Conservation (phyloP, 2,797 vertebrate species). For the Avahi laniger region DNA sequence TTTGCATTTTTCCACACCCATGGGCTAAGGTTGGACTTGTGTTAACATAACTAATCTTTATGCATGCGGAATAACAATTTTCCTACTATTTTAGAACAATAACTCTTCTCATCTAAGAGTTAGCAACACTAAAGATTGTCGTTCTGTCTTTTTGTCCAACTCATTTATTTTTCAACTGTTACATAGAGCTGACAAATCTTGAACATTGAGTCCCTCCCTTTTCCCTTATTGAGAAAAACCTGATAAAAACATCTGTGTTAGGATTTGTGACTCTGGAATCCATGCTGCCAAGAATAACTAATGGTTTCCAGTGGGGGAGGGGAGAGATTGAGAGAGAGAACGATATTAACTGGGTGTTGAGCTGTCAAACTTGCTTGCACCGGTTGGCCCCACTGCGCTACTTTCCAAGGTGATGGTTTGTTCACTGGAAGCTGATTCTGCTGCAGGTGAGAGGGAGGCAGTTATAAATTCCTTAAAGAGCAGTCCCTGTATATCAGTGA, state of each 20-base stretch:
- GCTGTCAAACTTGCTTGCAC: neutral
- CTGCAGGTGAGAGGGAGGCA: neutral
- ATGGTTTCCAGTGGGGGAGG: neutral
- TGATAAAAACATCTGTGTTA: neutral
- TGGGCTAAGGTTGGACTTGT: neutral
- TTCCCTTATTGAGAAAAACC: neutral
- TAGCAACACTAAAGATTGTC: neutral
- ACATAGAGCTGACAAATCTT: neutral
- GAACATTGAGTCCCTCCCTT: neutral
- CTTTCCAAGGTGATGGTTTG: neutral
- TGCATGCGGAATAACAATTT: neutral
- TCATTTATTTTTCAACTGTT: neutral
- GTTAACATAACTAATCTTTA: neutral
- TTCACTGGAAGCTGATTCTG: neutral
- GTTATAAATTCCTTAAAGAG: neutral
- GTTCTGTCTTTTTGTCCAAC: neutral
- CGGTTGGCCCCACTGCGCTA: neutral
- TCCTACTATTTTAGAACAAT: neutral
- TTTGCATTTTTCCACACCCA: conserved; percentile 6
- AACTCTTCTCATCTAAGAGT: neutral
- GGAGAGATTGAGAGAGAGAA: neutral
- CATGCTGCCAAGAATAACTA: neutral
- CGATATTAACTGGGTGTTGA: neutral
- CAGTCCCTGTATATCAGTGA: neutral
- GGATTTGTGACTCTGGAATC: neutral